Conservation (phyloP, 2,888 invertebrate genomes). For the Lottia gigantea region DNA sequence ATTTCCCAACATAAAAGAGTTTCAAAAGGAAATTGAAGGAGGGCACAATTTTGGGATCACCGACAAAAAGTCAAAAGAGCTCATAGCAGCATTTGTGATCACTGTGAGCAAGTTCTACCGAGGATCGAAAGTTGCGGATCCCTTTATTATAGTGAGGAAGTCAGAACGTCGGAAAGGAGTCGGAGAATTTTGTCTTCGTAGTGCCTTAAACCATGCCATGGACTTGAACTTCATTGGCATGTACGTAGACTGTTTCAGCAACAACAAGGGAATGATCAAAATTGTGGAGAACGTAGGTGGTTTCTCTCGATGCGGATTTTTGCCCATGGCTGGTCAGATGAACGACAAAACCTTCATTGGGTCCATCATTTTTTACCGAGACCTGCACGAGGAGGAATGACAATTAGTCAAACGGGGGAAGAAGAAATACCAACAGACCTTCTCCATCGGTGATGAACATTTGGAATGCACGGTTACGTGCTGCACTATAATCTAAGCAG, state of each 20-base stretch:
- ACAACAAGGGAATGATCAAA: conserved; percentile 40
- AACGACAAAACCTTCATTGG: conserved; percentile 36
- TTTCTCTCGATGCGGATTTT: conserved; percentile 39
- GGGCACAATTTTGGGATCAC: conserved; percentile 33
- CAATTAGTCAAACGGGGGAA: too few relatives aligned
- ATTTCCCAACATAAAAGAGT: conserved; percentile 36
- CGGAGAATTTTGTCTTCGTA: conserved; percentile 38
- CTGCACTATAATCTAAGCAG: too few relatives aligned
- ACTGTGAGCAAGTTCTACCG: conserved; percentile 41
- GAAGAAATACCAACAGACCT: too few relatives aligned
- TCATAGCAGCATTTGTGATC: conserved; percentile 38
- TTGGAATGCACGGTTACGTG: too few relatives aligned
- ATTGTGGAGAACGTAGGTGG: conserved; percentile 41
- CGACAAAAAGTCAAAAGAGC: conserved; percentile 28
- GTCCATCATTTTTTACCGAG: conserved; percentile 38
- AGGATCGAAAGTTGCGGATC: conserved; percentile 34
- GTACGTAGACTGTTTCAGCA: conserved; percentile 47
- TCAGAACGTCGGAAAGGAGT: conserved; percentile 35
- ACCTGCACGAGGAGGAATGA: conserved; percentile 21
- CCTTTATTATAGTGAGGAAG: conserved; percentile 30
- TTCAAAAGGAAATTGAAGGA: conserved; percentile 36
- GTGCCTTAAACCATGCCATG: conserved; percentile 37
- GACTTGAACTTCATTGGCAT: conserved; percentile 42
- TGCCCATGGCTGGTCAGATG: conserved; percentile 45
- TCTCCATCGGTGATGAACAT: too few relatives aligned